These are phyloP conservation scores for Ramphastos sulfuratus DNA, from an alignment of 2,113 vertebrate species.

Conservation along the genomic window DNA sequence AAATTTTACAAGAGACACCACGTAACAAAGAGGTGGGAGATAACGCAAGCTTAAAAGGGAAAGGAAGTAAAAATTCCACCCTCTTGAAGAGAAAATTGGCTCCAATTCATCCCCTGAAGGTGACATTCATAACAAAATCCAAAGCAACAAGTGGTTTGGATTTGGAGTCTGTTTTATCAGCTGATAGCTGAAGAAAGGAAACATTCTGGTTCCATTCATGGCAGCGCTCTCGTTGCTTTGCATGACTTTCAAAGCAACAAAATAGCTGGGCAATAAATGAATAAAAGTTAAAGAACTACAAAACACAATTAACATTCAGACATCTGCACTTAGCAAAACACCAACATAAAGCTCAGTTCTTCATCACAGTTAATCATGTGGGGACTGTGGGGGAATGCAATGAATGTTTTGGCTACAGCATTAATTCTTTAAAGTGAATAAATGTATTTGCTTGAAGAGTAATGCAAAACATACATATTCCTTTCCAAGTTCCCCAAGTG, in stretches of 20 bases:
- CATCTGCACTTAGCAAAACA: conserved; percentile 19
- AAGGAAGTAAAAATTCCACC: conserved; percentile 16
- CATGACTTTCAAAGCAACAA: conserved; percentile 26
- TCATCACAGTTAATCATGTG: background rate
- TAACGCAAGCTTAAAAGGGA: conserved; percentile 13
- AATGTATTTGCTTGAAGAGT: background rate
- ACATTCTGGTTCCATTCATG: conserved; percentile 2
- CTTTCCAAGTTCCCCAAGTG: background rate
- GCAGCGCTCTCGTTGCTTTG: background rate
- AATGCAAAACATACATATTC: conserved; percentile 35
- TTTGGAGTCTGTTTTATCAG: conserved; percentile 61
- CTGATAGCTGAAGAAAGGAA: conserved; percentile 44
- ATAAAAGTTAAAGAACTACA: conserved; percentile 2
- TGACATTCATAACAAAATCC: conserved; percentile 4
- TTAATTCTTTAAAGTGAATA: conserved; percentile 21
- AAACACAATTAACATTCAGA: background rate
- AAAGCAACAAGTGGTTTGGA: conserved; percentile 54
- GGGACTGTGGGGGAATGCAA: background rate
- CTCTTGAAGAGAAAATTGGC: conserved; percentile 25
- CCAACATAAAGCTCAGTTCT: conserved; percentile 10
- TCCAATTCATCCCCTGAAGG: conserved; percentile 16
- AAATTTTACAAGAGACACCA: background rate
- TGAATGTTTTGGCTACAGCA: conserved; percentile 20
- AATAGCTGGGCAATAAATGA: conserved; percentile 8
- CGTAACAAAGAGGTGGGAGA: background rate